Base-by-base conservation (phyloP, 1,140 invertebrate genomes). In the Galleria mellonella region DNA sequence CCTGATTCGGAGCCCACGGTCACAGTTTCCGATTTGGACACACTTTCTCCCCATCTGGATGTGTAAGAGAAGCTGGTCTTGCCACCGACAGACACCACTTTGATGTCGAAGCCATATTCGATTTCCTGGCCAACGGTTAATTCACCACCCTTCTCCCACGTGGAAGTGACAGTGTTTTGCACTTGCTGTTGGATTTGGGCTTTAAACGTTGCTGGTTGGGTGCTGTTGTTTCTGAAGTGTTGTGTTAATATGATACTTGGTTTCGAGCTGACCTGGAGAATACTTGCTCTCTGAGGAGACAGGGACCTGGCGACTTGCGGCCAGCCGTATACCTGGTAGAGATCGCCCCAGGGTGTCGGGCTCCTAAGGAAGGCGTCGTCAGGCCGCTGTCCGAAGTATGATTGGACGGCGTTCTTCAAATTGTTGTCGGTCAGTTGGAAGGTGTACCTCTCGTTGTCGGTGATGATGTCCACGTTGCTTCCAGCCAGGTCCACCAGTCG, bases 331-430 rank as follows among this genome's bases (percentile, higher is more conserved):
- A 48, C 52, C 13, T 40, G 35, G 36, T 60, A 70, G 1, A 73
- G 47, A 40, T 70, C 70, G 0, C 58, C 58, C 58, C 60, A 73
- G 5, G 67, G 62, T 0, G 70, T 73, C 0, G 70, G 64, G 32
- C 63, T 67, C 11, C 32, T 54, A 1, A 70, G 6, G 39, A 47
- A 73, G 0, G 59, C 59, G 31, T 65, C 55, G 11, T 55, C 59
- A 5, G 69, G 69, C 10, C 39, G 33, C 5, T 12, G 17, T 1
- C 57, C 62, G 14, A 61, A 57, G 43, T 55, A 55, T 0, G 12
- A 29, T 12, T 32, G 11, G 9, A 61, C 40, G 2, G 59, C 49
- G 23, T 47, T 48, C 31, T 61, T 65, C 8, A 69, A 13, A 9
- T 38, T 55, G 6, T 40, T 39, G 4, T 69, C 65, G 0, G 12